Evolutionary conservation across 2,888 invertebrate genomes (phyloP), one percentile per base, ranked within the genome.

Genomic region (Eueremaeus valkanovi): DNA sequence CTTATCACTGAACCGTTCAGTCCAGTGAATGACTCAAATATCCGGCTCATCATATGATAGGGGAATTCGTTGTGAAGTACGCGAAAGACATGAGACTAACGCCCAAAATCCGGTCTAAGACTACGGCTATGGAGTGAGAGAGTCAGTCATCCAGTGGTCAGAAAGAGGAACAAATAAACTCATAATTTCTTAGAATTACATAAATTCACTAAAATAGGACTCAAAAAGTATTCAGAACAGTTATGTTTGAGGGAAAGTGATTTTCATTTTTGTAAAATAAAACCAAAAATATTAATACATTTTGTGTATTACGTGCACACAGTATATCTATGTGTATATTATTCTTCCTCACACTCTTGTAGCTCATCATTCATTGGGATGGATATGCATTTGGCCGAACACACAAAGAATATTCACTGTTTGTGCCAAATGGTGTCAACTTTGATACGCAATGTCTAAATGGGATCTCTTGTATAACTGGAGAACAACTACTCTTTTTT

Each of bases 41-140:
- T 63, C 63, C 63, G 63, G 63, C 31, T 11, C 31, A 13, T 63
- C 63, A 33, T 3, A 63, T 33, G 3, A 16, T 16, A 5, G 33
- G 21, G 63, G 63, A 63, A 63, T 63, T 63, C 63, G 33, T 8
- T 33, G 9, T n/a, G 6, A 63, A 63, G 63, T 27, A 18, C 18
- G 5, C 24, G n/a, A 21, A 27, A 31, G 11, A 63, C 9, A 63
- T 63, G 31, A 29, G 31, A 33, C 5, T 63, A 2, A 63, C 63
- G 63, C 63, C 63, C 63, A 29, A 33, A 55, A 63, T 63, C 63
- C 63, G 63, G 63, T 63, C 63, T 18, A n/a, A 18, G 51, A 21
- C 36, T 5, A 36, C 11, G 36, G 36, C 36, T 11, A 36, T 8
- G 11, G 36, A 36, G 36, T 5, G 36, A 36, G 5, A 36, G 36